Evolutionary conservation across 2,113 vertebrate species (phyloP), one percentile per base, ranked within the genome.

Genomic region (Eidolon helvum): DNA sequence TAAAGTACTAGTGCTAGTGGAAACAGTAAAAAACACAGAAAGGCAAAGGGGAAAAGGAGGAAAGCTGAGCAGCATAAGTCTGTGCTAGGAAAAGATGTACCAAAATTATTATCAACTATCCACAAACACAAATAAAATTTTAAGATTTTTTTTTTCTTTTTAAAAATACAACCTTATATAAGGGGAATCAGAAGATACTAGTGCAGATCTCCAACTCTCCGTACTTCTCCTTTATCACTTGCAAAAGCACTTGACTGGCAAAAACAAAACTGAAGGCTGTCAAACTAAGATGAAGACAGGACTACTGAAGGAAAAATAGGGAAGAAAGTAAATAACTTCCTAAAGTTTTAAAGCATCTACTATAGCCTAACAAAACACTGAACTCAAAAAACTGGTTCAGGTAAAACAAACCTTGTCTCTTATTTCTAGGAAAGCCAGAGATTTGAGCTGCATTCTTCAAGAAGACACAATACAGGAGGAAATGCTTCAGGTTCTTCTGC

Each of bases 241-340:
- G 66, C 45, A 90, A 89, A 79, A 90, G 59, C 22, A 63, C 21
- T 7, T 35, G 7, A 75, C 71, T 18, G 24, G 40, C 21, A 92
- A 95, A 96, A 97, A 63, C 45, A 50, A 50, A 94, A 93, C 1
- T 61, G 14, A 90, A 9, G n/a, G 8, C 48, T 40, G 48, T 72
- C 55, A 78, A 66, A 77, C 79, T 71, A 38, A 16, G 19, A 84
- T 9, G 30, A 68, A 63, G 4, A 55, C 7, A 88, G 10, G 26
- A 63, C 10, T 30, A 16, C 0, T 5, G 6, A 26, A 11, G 48
- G 53, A 9, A 0, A 48, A 30, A 45, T 0, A 72, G 8, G n/a
- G 35, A 80, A 15, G 45, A 91, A 78, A 83, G 18, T 53, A 33
- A 79, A 45, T 53, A 71, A 63, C 55, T 80, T 86, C 35, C 48